Conservation (phyloP, 2,113 vertebrate genomes). For the Chionis minor region DNA sequence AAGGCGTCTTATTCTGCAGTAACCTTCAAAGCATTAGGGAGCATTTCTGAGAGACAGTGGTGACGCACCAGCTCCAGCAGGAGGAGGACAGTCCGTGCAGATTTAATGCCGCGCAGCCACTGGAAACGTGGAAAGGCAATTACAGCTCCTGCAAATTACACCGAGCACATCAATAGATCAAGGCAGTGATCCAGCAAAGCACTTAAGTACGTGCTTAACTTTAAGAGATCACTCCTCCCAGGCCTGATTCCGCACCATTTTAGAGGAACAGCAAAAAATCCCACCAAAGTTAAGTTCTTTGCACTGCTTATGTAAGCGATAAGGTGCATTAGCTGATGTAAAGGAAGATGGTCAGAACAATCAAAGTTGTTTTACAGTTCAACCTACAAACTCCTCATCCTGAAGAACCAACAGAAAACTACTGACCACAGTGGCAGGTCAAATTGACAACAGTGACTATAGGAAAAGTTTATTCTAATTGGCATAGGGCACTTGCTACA, state of each 20-base stretch:
- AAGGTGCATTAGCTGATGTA: rapidly evolving
- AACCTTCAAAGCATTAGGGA: background rate
- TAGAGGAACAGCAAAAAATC: background rate
- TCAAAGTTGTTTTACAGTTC: background rate
- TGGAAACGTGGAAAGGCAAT: constrained; percentile 8
- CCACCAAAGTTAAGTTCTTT: background rate
- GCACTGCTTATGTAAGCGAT: rapidly evolving
- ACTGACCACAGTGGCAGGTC: background rate
- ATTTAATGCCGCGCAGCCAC: constrained; percentile 29
- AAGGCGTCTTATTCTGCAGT: background rate
- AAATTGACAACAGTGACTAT: background rate
- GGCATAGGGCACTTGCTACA: background rate
- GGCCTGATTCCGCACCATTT: background rate
- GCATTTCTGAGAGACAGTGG: background rate
- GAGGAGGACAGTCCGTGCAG: background rate
- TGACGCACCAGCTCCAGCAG: background rate
- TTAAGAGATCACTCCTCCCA: background rate
- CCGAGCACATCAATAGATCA: background rate
- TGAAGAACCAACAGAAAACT: background rate
- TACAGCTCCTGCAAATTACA: background rate
- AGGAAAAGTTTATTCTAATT: background rate
- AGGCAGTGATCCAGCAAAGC: constrained; percentile 54
- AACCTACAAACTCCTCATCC: background rate
- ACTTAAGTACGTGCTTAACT: constrained; percentile 32
- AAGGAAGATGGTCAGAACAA: background rate